Base-by-base conservation (phyloP, 2,888 invertebrate species). In the Parelbella ahira region DNA sequence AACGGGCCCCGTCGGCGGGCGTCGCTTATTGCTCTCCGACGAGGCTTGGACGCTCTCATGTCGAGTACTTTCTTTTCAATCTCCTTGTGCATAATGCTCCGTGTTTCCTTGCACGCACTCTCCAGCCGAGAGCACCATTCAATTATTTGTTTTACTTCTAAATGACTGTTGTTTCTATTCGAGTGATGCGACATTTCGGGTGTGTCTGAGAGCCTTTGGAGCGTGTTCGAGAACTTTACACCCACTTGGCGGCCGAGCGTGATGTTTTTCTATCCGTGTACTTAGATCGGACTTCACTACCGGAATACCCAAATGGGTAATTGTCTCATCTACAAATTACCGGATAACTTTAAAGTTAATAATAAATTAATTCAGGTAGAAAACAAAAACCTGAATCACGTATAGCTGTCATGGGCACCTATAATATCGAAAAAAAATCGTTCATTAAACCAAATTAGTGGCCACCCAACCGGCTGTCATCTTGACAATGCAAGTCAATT, bases 11-110 rank as follows among this genome's bases (percentile, higher is more conserved):
- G 76, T 54, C 68, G 71, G 68, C 78, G 68, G 71, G 77, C 75
- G 80, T 75, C 79, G 80, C 73, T 81, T 78, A 82, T 83, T 79
- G 78, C 82, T 72, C 81, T 80, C 76, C 61, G 68, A 49, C 63
- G 69, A 64, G 75, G 58, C 77, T 78, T 61, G 83, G 83, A 79
- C 83, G 78, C 81, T 70, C 81, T 81, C 70, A 63, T 71, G 71
- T 81, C 68, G 71, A 81, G 81, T 61, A 76, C 77, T 77, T 82
- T 82, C 82, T 82, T 79, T 82, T 81, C 83, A 83, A 78, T 74
- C 75, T 75, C 68, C 78, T 77, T 75, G 77, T 80, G 83, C 79
- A 84, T 82, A 83, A 83, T 83, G 78, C 75, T 67, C 63, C 65
- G 68, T 71, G 77, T 72, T 73, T 63, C 72, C 69, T 69, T 60